Evolutionary conservation across 2,888 invertebrate species (phyloP), one percentile per base, ranked within the genome.

Genomic region (Ganaspis brasiliensis): DNA sequence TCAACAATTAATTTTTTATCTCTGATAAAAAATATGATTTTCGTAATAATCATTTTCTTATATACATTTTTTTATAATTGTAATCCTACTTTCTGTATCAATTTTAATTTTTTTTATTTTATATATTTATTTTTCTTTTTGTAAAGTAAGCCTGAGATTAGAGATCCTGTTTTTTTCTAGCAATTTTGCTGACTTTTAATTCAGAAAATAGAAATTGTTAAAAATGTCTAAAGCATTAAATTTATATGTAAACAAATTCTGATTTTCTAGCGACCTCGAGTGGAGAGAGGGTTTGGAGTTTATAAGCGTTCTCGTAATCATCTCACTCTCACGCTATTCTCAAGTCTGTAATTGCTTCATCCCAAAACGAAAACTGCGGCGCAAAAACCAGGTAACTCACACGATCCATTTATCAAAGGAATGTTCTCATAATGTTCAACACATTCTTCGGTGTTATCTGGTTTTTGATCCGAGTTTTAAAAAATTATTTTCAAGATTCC

Each of bases 311-410:
- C 26, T 63, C 74, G 72, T 71, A 67, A 57, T 49, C 56, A 70
- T 78, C 76, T 74, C 59, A 73, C 59, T 80, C 76, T 74, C 59
- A 74, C 56, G 81, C 67, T 56, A 76, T 70, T 67, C 52, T 40
- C 61, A 74, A 73, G 73, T 61, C 72, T 73, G 52, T 74, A 61
- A 35, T 73, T 71, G 63, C 55, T 49, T 57, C 40, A 73, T 77
- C 40, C 67, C 70, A 71, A 72, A 24, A 73, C 59, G 81, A 80
- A 76, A 74, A 56, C 72, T 78, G 61, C 72, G 79, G 76, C 74
- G 56, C 80, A 84, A 84, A 84, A 84, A 82, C 83, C 84, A 82
- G 82, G 82, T 82, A 84, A 84, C 78, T 45, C 55, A 72, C 73
- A 67, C 26, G 67, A 67, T 45, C 14, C 45, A 67, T 67, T 67